Evolutionary conservation across 2,888 invertebrate genomes (phyloP), one percentile per base, ranked within the genome.

Genomic region (Meta bourneti): DNA sequence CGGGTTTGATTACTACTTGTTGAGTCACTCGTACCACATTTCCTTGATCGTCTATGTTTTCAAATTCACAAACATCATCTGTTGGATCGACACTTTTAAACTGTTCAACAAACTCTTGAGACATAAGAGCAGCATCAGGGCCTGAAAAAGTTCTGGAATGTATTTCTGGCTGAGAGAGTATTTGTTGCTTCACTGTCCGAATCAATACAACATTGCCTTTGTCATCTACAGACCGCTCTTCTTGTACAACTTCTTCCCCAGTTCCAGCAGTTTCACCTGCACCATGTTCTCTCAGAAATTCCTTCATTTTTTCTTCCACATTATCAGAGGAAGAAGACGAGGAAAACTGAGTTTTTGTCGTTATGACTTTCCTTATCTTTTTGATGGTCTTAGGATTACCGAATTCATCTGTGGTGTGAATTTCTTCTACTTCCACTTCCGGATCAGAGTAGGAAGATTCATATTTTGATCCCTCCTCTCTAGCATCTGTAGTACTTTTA

Each of bases 391-490:
- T 92, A 49, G 87, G 95, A 93, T 96, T 96, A 9, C 96, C 96
- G 93, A 95, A 95, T 71, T 95, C 95, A 93, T 96, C 96, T 1
- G 95, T 94, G 93, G 95, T 95, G 94, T 95, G 95, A 20, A 95
- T 95, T 94, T 96, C 96, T 89, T 95, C 94, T 16, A 95, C 95
- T 92, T 95, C 95, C 93, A 96, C 96, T 11, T 96, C 96, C 87
- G 96, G 96, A 84, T 95, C 95, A 20, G 78, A 79, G 72, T 91
- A 72, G 7, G 83, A 83, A 70, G 89, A 89, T 34, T 88, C 89
- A 78, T 71, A 92, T 34, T 19, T 61, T 0, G n/a, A 34, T 20
- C 80, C 51, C 51, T 72, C 70, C 11, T 49, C 52, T 48, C 13
- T 72, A 16, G 19, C 34, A 13, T 75, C 83, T 11, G 74, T 48